These are phyloP conservation scores for Chrysaora quinquecirrha DNA, from an alignment of 30 jellyfish, hydroid and myxozoan genomes.

Conservation along the genomic window DNA sequence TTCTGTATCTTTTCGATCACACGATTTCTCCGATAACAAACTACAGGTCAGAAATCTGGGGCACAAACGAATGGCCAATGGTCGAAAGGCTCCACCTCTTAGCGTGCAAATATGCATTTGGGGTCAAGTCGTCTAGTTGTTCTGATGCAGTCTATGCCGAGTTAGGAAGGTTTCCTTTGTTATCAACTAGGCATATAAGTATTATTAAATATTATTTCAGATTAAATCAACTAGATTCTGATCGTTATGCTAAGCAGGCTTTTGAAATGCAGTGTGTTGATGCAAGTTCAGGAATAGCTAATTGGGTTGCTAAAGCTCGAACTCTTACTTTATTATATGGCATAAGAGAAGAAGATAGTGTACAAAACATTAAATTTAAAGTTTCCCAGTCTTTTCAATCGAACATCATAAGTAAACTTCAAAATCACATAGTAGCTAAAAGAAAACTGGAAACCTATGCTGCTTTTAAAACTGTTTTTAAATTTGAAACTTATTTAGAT, in stretches of 20 bases:
- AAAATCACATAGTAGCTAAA: neutral
- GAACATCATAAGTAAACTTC: neutral
- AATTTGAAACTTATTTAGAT: conserved; percentile 11
- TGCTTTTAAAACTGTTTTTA: conserved; percentile 9
- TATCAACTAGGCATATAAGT: neutral
- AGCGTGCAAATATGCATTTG: conserved; percentile 13
- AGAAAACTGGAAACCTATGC: conserved; percentile 6
- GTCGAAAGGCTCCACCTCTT: conserved; percentile 2
- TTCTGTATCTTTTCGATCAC: conserved; percentile 4
- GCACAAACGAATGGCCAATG: neutral
- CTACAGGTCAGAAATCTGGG: conserved; percentile 11
- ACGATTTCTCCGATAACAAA: conserved; percentile 8
- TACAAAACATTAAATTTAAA: neutral
- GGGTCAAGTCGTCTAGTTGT: neutral
- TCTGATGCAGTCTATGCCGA: conserved; percentile 23
- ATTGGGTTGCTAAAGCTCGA: conserved; percentile 15
- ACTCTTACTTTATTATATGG: neutral
- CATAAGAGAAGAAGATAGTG: neutral
- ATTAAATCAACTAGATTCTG: neutral
- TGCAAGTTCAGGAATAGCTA: conserved; percentile 10
- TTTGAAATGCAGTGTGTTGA: conserved; percentile 1
- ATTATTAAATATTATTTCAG: neutral
- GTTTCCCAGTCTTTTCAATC: neutral
- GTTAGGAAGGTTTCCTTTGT: conserved; percentile 8
- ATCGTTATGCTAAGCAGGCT: neutral